Conservation (phyloP, 2,113 vertebrate genomes). For the Syrrhaptes paradoxus region DNA sequence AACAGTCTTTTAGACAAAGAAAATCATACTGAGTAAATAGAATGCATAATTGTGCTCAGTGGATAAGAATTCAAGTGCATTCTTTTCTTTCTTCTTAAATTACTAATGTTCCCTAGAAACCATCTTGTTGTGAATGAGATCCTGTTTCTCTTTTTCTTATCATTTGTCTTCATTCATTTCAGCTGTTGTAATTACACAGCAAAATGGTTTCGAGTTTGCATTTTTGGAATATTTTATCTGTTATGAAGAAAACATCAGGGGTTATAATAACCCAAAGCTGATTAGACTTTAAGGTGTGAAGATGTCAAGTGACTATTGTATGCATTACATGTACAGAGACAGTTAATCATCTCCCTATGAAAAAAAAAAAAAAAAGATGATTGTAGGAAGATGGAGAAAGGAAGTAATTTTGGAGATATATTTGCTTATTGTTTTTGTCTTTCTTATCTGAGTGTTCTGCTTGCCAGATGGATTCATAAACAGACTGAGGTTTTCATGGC, state of each 20-base stretch:
- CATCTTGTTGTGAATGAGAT: neutral
- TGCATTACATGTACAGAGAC: neutral
- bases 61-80: neutral
- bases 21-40: neutral
- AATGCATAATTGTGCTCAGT: constrained; percentile 1
- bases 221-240: constrained; percentile 19
- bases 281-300: constrained; percentile 20
- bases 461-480: constrained; percentile 41
- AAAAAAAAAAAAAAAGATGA: neutral
- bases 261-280: neutral
- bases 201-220: neutral
- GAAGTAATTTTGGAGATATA: neutral
- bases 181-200: constrained; percentile 12
- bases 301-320: neutral
- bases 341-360: neutral
- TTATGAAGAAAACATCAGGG: neutral
- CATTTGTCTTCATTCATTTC: constrained; percentile 38
- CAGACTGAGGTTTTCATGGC: neutral
- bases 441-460: neutral
- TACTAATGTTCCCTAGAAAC: constrained; percentile 6
- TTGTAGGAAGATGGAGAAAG: neutral
- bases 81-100: constrained; percentile 21
- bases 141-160: constrained; percentile 3
- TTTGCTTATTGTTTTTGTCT: neutral
- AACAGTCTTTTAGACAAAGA: neutral